Evolutionary conservation across 2,797 vertebrate genomes (phyloP).

Genomic region (Petrocephalus schoutedeni): DNA sequence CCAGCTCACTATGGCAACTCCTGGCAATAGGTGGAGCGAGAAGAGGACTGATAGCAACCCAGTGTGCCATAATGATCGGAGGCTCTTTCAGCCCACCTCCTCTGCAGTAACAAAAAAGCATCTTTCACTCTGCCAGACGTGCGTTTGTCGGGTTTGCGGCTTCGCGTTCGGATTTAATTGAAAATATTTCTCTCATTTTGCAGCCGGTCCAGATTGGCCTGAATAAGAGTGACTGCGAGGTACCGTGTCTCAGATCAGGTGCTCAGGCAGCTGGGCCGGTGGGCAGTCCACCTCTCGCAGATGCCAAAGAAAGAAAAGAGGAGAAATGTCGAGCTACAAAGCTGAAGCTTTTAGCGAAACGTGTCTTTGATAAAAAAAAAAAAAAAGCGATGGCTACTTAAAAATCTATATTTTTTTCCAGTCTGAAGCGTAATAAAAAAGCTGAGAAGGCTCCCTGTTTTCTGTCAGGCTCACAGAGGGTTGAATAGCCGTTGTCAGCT

Average conservation of each 20-base stretch:
- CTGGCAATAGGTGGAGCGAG: conserved; percentile 10
- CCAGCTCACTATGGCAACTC: conserved; percentile 18
- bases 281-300: background rate
- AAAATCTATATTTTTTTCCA: background rate
- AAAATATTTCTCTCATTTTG: background rate
- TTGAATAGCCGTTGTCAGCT: background rate
- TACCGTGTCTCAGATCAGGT: background rate
- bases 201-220: background rate
- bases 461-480: background rate
- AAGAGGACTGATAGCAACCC: background rate
- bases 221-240: background rate
- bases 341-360: background rate
- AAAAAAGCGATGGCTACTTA: background rate
- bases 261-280: background rate
- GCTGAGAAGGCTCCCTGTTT: background rate
- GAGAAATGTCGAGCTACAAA: background rate
- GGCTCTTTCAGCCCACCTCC: background rate
- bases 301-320: background rate
- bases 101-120: background rate
- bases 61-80: background rate
- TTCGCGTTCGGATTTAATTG: background rate
- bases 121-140: background rate
- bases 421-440: background rate
- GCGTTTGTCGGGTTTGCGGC: background rate
- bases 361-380: background rate